Evolutionary conservation across 2,888 invertebrate genomes (phyloP).

Genomic region (Lasioglossum malachurum): DNA sequence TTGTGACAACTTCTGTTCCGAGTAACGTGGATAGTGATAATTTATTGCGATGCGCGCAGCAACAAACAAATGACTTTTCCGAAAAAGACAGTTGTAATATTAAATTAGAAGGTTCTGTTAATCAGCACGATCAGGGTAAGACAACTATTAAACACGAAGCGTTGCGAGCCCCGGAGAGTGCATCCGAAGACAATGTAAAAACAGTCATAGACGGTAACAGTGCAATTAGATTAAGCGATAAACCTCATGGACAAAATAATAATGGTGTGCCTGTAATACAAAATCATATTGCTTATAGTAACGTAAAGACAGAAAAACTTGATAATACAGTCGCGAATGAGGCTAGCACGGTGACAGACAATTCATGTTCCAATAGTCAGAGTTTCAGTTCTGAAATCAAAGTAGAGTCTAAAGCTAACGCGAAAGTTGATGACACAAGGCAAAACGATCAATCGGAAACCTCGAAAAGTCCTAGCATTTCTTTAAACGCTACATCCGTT

Average conservation of each 20-base stretch:
- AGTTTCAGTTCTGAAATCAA: constrained; percentile 71
- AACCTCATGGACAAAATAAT: constrained; percentile 78
- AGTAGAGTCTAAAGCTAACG: constrained; percentile 69
- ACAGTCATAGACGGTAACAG: constrained; percentile 68
- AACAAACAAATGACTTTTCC: constrained; percentile 70
- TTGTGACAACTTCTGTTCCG: constrained; percentile 67
- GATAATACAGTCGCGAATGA: constrained; percentile 63
- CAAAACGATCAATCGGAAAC: constrained; percentile 63
- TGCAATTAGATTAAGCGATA: constrained; percentile 76
- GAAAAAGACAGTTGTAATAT: constrained; percentile 69
- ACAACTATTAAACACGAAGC: constrained; percentile 61
- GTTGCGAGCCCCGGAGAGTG: constrained; percentile 55
- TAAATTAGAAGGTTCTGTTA: constrained; percentile 70
- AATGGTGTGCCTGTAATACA: constrained; percentile 82
- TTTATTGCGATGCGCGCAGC: constrained; percentile 77
- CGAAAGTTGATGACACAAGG: constrained; percentile 73
- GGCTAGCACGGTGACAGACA: constrained; percentile 56
- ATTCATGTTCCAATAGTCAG: constrained; percentile 65
- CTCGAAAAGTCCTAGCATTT: constrained; percentile 56
- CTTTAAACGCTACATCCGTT: constrained; percentile 57
- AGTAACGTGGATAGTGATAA: constrained; percentile 71
- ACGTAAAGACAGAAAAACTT: constrained; percentile 73
- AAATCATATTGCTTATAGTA: constrained; percentile 80
- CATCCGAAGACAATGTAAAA: constrained; percentile 63
- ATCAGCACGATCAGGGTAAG: constrained; percentile 73